phyloP scores from a whole-genome alignment of 2,797 vertebrate genomes.

The Periophthalmus magnuspinnatus region DNA sequence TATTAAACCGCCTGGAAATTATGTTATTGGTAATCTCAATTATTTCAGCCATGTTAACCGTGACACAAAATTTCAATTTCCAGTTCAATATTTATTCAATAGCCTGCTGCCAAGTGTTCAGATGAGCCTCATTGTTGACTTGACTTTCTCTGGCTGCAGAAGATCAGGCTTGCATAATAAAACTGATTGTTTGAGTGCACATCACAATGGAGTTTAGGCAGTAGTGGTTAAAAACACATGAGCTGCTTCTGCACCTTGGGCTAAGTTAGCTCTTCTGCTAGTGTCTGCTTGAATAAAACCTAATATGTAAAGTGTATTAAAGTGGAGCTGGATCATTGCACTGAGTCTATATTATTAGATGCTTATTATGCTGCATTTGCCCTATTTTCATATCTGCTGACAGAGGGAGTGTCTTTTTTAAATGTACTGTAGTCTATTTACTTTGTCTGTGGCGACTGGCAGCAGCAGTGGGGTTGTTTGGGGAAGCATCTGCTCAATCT shows the following conservation, averaged over 20 bases:
- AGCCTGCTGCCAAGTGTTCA: background rate
- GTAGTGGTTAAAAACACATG: constrained; percentile 13
- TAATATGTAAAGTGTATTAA: constrained; percentile 25
- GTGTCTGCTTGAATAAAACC: constrained; percentile 19
- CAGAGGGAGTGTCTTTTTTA: constrained; percentile 19
- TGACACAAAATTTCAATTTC: no score
- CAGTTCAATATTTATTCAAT: no score
- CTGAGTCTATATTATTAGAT: constrained; percentile 23
- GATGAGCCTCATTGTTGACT: constrained; percentile 4
- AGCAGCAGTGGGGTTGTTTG: constrained; percentile 12
- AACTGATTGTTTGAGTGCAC: constrained; percentile 24
- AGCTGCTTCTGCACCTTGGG: background rate
- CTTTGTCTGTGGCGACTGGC: constrained; percentile 11
- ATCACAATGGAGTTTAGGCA: constrained; percentile 14
- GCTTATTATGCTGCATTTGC: constrained; percentile 18
- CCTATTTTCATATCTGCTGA: constrained; percentile 31
- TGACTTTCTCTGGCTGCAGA: constrained; percentile 17
- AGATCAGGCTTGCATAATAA: constrained; percentile 34
- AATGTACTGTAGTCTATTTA: constrained; percentile 25
- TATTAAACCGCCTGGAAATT: no score
- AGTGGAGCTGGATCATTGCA: constrained; percentile 12
- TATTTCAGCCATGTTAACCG: no score
- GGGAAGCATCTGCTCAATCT: constrained; percentile 45
- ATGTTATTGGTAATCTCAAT: no score
- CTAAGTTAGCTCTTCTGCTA: background rate